Evolutionary conservation across 2,113 vertebrate genomes (phyloP).

Genomic region (Noctilio leporinus): DNA sequence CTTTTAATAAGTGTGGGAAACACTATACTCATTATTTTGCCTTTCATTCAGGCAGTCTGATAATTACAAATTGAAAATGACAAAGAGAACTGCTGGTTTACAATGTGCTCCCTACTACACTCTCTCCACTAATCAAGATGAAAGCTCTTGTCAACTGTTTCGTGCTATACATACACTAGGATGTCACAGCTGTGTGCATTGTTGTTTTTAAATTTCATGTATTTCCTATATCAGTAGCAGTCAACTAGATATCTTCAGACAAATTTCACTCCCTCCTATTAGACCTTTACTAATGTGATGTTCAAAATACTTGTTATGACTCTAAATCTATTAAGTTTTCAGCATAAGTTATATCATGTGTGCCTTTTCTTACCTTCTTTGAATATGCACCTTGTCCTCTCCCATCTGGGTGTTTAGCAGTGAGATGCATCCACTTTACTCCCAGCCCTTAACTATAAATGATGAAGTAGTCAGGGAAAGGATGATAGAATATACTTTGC

Average conservation of each 20-base stretch:
- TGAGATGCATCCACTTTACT: neutral
- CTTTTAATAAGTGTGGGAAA: constrained; percentile 4
- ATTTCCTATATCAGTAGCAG: neutral
- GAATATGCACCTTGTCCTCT: neutral
- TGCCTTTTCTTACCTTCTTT: neutral
- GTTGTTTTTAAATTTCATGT: neutral
- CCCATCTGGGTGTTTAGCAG: neutral
- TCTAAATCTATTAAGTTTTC: neutral
- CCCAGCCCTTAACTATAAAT: neutral
- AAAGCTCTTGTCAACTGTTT: neutral
- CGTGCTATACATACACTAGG: neutral
- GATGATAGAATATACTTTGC: neutral
- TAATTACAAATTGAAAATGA: constrained; percentile 34
- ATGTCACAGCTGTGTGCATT: neutral
- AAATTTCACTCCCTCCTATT: neutral
- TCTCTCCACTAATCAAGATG: neutral
- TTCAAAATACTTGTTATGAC: neutral
- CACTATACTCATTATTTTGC: constrained; percentile 7
- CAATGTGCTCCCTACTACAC: neutral
- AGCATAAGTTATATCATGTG: neutral
- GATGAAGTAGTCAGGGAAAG: neutral
- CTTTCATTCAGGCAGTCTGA: neutral
- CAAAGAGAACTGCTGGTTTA: neutral
- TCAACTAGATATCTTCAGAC: neutral
- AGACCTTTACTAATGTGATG: neutral